These are phyloP conservation scores for Chorisops tibialis DNA, from an alignment of 2,888 invertebrate species.

Conservation along the genomic window DNA sequence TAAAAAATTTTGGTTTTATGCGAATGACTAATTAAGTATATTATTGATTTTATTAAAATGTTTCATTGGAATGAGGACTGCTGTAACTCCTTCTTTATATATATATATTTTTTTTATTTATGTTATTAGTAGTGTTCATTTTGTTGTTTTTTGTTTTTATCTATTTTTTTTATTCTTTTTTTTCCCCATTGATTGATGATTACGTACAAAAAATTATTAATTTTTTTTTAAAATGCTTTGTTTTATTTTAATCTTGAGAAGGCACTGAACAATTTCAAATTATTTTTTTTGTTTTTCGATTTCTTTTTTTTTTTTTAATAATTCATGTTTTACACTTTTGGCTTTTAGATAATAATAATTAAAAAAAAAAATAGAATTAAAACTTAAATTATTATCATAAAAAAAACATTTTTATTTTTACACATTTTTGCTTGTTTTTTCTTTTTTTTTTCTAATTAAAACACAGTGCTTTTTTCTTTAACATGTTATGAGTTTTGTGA, in stretches of 20 bases:
- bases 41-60: no score
- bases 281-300: no score
- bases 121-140: background rate
- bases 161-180: background rate
- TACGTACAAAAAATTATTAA: background rate
- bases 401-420: background rate
- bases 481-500: constrained; percentile 24
- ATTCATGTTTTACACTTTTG: background rate
- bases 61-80: no score
- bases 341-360: background rate
- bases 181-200: background rate
- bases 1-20: no score
- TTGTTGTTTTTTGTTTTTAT: background rate
- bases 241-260: no score
- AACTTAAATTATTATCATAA: constrained; percentile 1
- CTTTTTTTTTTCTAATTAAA: background rate
- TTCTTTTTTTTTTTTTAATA: background rate
- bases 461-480: constrained; percentile 21
- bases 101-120: no score
- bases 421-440: background rate
- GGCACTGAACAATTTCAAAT: no score
- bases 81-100: no score
- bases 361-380: background rate
- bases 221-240: background rate
- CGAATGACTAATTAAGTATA: no score